Evolutionary conservation across 2,888 invertebrate species (phyloP), one percentile per base, ranked within the genome.

Genomic region (Neoitamus cyanurus): DNA sequence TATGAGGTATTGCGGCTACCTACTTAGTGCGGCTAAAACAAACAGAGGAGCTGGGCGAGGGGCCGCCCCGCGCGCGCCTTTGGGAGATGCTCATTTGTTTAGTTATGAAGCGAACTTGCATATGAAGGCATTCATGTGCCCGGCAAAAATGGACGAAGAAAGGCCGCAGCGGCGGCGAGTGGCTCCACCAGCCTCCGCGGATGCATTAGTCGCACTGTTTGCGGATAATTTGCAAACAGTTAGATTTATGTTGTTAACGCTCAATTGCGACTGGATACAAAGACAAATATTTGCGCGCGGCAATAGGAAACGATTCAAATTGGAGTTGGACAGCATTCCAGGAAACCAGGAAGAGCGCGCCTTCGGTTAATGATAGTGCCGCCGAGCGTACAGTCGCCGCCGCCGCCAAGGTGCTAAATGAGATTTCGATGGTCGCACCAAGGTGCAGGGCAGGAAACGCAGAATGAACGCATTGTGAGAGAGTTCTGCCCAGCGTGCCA

Each of bases 231-330:
- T 82, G 82, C 82, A 69, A 82, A 82, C 82, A 82, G 82, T 82
- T 82, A 82, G 82, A 82, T 82, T 82, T 82, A 82, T 82, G 82
- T 37, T 82, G 82, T 82, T 82, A 82, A 69, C 82, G 82, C 68
- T 82, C 82, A 82, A 82, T 82, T 37, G 82, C 82, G 82, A 82
- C 68, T 25, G 37, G 46, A 25, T 42, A 77, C 77, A 37, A 77
- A 77, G 77, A 77, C 77, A 77, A 77, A 77, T 77, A 46, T 77
- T 77, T 77, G 77, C 46, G 46, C 46, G 28, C 25, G 42, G 77
- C 28, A 77, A 77, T 42, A 77, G 77, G 46, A 77, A 77, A 42
- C 77, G 46, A 77, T 46, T 77, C 77, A 46, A 77, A 77, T 73
- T 73, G 73, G 73, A 73, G 34, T 73, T 73, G 73, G 15, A 4